phyloP scores from a whole-genome alignment of 2,797 vertebrate species.

The Sciurus vulgaris region DNA sequence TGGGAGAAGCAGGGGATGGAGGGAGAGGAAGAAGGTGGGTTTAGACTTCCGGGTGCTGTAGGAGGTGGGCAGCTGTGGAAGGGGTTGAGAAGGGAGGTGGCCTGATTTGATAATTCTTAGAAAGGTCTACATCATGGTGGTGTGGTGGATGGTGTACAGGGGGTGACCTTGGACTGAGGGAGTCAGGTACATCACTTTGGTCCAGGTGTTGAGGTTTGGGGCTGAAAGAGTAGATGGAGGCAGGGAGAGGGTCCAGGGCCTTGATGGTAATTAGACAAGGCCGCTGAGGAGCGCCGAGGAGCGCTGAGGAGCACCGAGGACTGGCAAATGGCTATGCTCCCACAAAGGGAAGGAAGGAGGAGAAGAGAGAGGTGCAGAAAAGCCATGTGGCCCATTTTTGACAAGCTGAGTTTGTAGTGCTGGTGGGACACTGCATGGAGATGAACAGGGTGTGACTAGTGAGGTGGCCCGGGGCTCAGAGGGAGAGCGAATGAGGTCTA shows the following conservation, averaged over 20 bases:
- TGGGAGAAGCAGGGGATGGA: no score
- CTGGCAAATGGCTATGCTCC: not conserved
- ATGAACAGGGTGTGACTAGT: not conserved
- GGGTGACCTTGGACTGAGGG: not conserved
- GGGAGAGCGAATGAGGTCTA: not conserved
- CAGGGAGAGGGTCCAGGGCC: not conserved
- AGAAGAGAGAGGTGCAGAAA: not conserved
- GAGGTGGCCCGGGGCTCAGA: not conserved
- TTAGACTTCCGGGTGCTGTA: not conserved
- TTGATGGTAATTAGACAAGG: not conserved
- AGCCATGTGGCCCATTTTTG: rapidly evolving
- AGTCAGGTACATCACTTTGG: not conserved
- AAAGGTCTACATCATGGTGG: not conserved
- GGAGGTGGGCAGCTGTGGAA: not conserved
- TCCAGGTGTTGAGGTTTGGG: not conserved
- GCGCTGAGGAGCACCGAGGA: not conserved
- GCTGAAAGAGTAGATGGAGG: not conserved
- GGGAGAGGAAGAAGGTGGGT: not conserved
- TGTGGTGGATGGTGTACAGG: not conserved
- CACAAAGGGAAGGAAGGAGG: not conserved
- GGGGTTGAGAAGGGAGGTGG: not conserved
- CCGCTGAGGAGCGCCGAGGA: not conserved
- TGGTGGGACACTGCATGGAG: no score
- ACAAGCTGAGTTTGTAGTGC: not conserved
- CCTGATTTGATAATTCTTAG: not conserved